Evolutionary conservation across 2,888 invertebrate genomes (phyloP), one percentile per base, ranked within the genome.

Genomic region (Hydrotaea diabolus): DNA sequence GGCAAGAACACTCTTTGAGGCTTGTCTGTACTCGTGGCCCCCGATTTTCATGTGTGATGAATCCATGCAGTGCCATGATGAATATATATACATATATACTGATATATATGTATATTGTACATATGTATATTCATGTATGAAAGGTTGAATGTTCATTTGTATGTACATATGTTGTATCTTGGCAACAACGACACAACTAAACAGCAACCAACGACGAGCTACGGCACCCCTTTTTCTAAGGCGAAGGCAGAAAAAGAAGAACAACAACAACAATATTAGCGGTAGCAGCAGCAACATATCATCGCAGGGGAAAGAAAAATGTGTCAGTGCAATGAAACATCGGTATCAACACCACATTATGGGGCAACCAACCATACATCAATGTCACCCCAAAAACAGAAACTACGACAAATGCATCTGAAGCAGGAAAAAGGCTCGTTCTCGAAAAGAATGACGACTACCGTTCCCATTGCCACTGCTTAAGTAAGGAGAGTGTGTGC

Each of bases 311-410:
- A 80, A 46, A 49, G 72, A 75, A 53, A 76, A 73, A 77, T 83
- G 76, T 80, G 79, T 55, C 69, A 69, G 59, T 83, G 83, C 80
- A 80, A 69, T 73, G 39, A 73, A 73, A 59, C 83, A 83, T 79
- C 59, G 76, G 64, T 72, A 76, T 80, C 83, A 83, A 69, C 80
- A 80, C 83, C 76, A 77, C 73, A 80, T 80, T 69, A 62, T 80
- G 69, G 73, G 76, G 73, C 76, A 83, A 83, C 13, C 80, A 80
- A 83, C 13, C 80, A 80, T 79, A 77, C 76, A 80, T 83, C 80
- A 83, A 80, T 80, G 83, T 83, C 80, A 80, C 19, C 73, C 49
- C 39, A n/a, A 71, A 82, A 62, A 31, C 64, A 17, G 31, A 31
- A 31, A 31, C 15, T 62, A 62, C 39, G 17, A 64, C 55, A 23